A percentile compares a stretch with the other conserved stretches of the same genome.
Evolutionary conservation across 2,888 invertebrate genomes (phyloP).

Genomic region (Folsomia candida): DNA sequence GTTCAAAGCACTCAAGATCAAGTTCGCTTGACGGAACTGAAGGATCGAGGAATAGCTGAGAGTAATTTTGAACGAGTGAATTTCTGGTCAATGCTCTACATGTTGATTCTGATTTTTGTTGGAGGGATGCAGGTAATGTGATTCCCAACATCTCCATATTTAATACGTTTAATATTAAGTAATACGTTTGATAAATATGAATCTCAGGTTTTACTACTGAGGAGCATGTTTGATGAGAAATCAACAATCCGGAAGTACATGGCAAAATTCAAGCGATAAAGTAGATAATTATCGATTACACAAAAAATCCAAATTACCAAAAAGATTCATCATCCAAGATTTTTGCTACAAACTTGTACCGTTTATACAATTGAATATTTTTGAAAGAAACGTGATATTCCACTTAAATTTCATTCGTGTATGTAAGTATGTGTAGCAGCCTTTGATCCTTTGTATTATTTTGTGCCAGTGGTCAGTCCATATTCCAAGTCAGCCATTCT

Average conservation of each 20-base stretch:
- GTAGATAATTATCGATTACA: background rate
- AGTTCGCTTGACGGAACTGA: constrained; percentile 71
- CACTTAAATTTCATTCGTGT: too few species aligned
- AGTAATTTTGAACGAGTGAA: constrained; percentile 78
- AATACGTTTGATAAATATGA: too few species aligned
- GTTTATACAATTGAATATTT: background rate
- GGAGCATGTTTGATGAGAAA: constrained; percentile 68
- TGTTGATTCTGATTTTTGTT: constrained; percentile 69
- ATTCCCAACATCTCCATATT: too few species aligned
- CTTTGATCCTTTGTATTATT: too few species aligned
- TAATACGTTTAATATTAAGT: background rate
- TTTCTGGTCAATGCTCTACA: constrained; percentile 72
- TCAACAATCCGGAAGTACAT: constrained; percentile 20
- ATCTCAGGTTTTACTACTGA: constrained; percentile 74
- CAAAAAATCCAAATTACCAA: constrained; percentile 4
- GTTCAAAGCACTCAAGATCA: constrained; percentile 68
- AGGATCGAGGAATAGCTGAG: constrained; percentile 78
- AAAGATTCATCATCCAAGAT: background rate
- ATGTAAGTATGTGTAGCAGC: too few species aligned
- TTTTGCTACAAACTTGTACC: background rate
- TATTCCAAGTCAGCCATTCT: too few species aligned
- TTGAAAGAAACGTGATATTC: too few species aligned
- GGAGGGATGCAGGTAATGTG: constrained; percentile 63
- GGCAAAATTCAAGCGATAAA: constrained; percentile 8
- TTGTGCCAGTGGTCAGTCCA: too few species aligned